A percentile compares a stretch with the other conserved stretches of the same genome.
phyloP scores from a whole-genome alignment of 2,113 vertebrate genomes.

The Arothron firmamentum region DNA sequence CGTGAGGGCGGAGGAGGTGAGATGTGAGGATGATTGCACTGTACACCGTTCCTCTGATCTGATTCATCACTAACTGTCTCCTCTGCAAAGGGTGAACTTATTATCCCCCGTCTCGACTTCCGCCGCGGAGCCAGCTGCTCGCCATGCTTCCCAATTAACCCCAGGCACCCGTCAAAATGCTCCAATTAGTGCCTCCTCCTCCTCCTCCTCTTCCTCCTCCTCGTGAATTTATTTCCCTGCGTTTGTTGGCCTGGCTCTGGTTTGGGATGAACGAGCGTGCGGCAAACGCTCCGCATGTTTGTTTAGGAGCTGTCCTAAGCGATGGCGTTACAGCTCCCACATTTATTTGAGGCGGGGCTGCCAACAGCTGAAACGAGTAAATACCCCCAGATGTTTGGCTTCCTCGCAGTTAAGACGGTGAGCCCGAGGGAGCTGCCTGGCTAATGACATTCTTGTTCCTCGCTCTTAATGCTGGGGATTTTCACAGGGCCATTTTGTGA shows the following conservation, averaged over 20 bases:
- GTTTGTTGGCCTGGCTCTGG: slow-evolving; percentile 15
- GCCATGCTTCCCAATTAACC: slow-evolving; percentile 74
- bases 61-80: slow-evolving; percentile 68
- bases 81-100: slow-evolving; percentile 70
- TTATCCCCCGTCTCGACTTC: slow-evolving; percentile 72
- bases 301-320: slow-evolving; percentile 62
- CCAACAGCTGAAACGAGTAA: slow-evolving; percentile 68
- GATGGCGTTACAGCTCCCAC: slow-evolving; percentile 49
- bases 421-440: slow-evolving; percentile 42
- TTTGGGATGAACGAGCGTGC: slow-evolving; percentile 35
- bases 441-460: slow-evolving; percentile 59
- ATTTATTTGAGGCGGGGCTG: slow-evolving; percentile 59
- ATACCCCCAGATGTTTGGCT: slow-evolving; percentile 66
- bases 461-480: slow-evolving; percentile 37
- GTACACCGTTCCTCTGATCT: slow-evolving; percentile 72
- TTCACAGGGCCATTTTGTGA: slow-evolving; percentile 61
- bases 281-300: slow-evolving; percentile 41
- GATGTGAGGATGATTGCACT: slow-evolving; percentile 66
- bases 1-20: slow-evolving; percentile 32
- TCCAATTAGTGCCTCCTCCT: slow-evolving; percentile 66
- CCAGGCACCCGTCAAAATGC: slow-evolving; percentile 60
- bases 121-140: slow-evolving; percentile 67
- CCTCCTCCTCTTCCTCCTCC: slow-evolving; percentile 35
- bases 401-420: slow-evolving; percentile 30
- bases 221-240: slow-evolving; percentile 32